phyloP scores from a whole-genome alignment of 2,888 invertebrate species.

The Ornithoptera alexandrae region DNA sequence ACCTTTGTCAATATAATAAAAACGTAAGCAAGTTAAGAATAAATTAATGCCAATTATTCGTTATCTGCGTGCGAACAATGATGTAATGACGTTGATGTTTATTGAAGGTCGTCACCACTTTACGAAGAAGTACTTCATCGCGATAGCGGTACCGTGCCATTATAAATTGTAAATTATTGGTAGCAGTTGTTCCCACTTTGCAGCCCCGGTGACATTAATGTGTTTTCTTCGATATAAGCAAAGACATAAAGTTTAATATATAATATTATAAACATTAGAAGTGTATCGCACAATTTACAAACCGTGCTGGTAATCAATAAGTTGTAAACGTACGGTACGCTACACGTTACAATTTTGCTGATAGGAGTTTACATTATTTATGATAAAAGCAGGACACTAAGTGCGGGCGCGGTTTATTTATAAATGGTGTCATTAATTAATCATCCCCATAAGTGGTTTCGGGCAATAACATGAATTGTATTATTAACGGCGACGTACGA shows the following conservation, averaged over 20 bases:
- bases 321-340: constrained; percentile 1
- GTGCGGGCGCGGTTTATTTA: constrained; percentile 10
- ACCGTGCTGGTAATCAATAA: neutral
- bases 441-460: constrained; percentile 14
- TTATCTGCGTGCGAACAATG: constrained; percentile 34
- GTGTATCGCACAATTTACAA: neutral
- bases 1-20: neutral
- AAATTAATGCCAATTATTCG: constrained; percentile 28
- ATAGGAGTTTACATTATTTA: constrained; percentile 16
- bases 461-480: constrained; percentile 10
- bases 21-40: constrained; percentile 9
- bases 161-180: constrained; percentile 11
- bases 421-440: constrained; percentile 16
- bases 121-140: constrained; percentile 21
- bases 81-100: constrained; percentile 39
- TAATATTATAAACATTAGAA: neutral
- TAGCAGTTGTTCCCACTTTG: constrained; percentile 3
- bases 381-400: constrained; percentile 23
- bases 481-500: constrained; percentile 4
- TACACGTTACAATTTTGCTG: constrained; percentile 12
- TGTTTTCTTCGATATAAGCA: neutral
- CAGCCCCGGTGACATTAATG: neutral
- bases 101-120: constrained; percentile 36
- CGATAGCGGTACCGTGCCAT: constrained; percentile 21
- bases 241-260: neutral